Evolutionary conservation across 2,113 vertebrate genomes (phyloP), one percentile per base, ranked within the genome.

Genomic region (Elephantulus edwardii): DNA sequence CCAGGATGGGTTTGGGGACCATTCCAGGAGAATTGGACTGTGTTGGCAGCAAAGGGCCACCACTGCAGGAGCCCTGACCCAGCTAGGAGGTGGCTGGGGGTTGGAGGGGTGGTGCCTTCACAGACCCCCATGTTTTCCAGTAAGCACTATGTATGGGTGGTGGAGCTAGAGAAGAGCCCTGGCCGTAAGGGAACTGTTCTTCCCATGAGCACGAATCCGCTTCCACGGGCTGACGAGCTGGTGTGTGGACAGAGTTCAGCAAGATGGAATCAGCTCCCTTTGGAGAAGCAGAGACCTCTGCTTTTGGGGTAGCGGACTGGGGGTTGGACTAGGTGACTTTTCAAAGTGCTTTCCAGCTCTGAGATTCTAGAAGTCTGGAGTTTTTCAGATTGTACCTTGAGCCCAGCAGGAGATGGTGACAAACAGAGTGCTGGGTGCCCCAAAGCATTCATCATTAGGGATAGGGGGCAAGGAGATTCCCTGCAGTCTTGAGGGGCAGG

Each of bases 391-490:
- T 3, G 30, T n/a, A 6, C 5, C 24, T 17, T 1, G 74, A 89
- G 8, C 35, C 48, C 44, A 70, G 62, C 16, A 1, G 40, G 5
- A 38, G 83, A 5, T 1, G 10, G 13, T 44, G 1, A 8, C 4
- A 2, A 10, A 28, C 8, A 1, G 14, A 42, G 12, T 0, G 17
- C 62, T 2, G 26, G 50, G 19, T 2, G 5, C 71, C 33, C 20
- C 0, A 5, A 20, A 56, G 42, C 13, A 17, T 0, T 3, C 11
- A 4, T 40, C 72, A 13, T 3, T 7, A 17, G 77, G 30, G 26
- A 4, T 1, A 0, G 30, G 0, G 16, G 2, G 62, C 2, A 8
- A 13, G 17, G 26, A 56, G n/a, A n/a, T n/a, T n/a, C 50, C 38
- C 16, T 0, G 6, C 46, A 3, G 30, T 10, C 48, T 6, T 4